These are phyloP conservation scores for Acanthornis magna DNA, from an alignment of 2,797 vertebrate species.

Conservation along the genomic window DNA sequence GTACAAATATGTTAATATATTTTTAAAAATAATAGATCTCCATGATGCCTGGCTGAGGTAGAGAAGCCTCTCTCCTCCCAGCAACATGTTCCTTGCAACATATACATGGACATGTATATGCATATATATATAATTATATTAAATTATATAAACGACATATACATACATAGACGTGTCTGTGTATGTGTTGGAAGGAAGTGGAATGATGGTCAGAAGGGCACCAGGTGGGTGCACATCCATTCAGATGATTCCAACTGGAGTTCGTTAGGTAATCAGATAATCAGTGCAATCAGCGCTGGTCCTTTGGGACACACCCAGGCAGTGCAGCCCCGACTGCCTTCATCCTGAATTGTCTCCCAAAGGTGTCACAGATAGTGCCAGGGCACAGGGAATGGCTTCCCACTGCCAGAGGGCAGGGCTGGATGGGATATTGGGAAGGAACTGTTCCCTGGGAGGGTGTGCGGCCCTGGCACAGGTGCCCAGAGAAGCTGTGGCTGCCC, in stretches of 20 bases:
- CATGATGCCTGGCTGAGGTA: not conserved
- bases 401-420: not conserved
- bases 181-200: not conserved
- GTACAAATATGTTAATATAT: not conserved
- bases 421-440: not conserved
- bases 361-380: not conserved
- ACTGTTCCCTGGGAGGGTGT: not conserved
- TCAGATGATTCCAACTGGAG: not conserved
- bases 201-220: not conserved
- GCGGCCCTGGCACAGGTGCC: not conserved
- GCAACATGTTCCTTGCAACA: not conserved
- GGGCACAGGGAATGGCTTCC: not conserved
- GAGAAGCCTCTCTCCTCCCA: not conserved
- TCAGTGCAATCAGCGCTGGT: too few species aligned
- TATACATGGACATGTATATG: accelerated
- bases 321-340: accelerated
- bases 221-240: too few species aligned
- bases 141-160: not conserved
- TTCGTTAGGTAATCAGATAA: too few species aligned
- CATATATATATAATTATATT: too few species aligned
- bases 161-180: accelerated
- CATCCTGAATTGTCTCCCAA: not conserved
- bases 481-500: not conserved
- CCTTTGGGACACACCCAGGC: not conserved
- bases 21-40: not conserved